Conservation (phyloP, 2,113 vertebrate genomes). For the Tinamus guttatus region DNA sequence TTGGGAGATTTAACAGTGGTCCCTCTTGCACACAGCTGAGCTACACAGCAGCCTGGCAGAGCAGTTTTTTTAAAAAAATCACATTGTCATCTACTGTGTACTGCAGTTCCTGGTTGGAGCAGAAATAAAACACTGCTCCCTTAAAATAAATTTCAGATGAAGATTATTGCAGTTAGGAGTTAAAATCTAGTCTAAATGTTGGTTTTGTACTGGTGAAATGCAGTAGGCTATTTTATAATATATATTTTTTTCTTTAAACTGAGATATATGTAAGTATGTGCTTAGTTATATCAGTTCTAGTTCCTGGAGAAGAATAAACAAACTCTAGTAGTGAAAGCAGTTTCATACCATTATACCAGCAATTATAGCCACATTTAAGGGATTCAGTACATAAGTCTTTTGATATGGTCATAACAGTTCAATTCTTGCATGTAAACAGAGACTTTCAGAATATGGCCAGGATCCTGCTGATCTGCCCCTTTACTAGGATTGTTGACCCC, state of each 20-base stretch:
- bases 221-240: neutral
- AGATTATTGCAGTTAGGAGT: neutral
- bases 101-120: neutral
- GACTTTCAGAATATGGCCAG: neutral
- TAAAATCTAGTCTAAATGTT: neutral
- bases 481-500: neutral
- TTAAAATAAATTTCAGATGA: neutral
- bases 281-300: neutral
- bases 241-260: neutral
- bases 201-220: neutral
- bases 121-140: neutral
- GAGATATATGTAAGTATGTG: neutral
- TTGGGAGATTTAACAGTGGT: neutral
- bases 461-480: neutral
- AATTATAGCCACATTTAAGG: neutral
- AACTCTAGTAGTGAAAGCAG: neutral
- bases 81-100: neutral
- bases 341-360: neutral
- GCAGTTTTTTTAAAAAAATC: neutral
- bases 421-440: neutral
- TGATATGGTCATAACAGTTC: neutral
- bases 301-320: constrained; percentile 1
- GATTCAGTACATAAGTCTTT: neutral
- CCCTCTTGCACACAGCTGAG: neutral
- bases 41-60: neutral